phyloP scores from a whole-genome alignment of 2,888 invertebrate species.

The Heliothis peltigera region DNA sequence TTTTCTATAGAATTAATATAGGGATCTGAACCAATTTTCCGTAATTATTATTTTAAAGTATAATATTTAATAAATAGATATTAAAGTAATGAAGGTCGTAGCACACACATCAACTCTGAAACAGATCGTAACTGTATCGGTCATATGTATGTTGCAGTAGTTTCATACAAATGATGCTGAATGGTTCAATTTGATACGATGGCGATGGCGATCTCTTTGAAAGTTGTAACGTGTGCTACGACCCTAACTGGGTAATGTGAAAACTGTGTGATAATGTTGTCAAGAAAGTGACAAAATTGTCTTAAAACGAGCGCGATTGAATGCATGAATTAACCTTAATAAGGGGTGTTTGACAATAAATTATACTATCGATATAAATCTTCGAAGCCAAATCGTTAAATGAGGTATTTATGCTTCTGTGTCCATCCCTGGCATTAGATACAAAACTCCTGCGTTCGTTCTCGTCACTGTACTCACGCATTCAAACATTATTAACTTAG shows the following conservation, averaged over 20 bases:
- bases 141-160: too few species aligned
- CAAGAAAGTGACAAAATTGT: slow-evolving; percentile 7
- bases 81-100: slow-evolving; percentile 9
- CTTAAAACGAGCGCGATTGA: background rate
- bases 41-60: slow-evolving; percentile 11
- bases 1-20: slow-evolving; percentile 2
- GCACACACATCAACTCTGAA: too few species aligned
- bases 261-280: slow-evolving; percentile 3
- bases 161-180: slow-evolving; percentile 6
- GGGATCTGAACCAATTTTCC: slow-evolving; percentile 39
- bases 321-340: slow-evolving; percentile 6
- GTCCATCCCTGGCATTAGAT: background rate
- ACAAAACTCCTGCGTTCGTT: background rate
- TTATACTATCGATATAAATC: slow-evolving; percentile 6
- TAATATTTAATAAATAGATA: slow-evolving; percentile 26
- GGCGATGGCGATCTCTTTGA: too few species aligned
- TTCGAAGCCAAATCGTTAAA: background rate
- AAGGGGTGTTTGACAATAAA: slow-evolving; percentile 41
- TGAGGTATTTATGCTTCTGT: background rate
- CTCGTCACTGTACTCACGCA: background rate
- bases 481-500: background rate
- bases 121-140: too few species aligned
- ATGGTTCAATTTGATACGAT: too few species aligned
- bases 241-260: slow-evolving; percentile 17
- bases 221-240: too few species aligned